Conservation (phyloP, 2,113 vertebrate species). For the Tympanuchus pallidicinctus region DNA sequence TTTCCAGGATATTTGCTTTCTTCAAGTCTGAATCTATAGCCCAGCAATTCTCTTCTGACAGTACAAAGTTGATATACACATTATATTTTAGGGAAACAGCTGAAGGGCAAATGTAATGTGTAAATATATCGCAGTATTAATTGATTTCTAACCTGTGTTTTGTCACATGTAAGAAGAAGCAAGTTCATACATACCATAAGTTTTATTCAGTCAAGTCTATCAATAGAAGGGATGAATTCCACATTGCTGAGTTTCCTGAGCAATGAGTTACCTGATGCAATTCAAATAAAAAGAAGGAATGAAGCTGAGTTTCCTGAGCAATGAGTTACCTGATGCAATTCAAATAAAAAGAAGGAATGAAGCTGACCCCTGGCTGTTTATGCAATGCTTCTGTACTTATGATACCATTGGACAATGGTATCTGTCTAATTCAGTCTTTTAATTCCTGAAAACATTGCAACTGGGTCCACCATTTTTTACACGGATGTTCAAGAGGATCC, state of each 20-base stretch:
- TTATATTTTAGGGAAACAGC: background rate
- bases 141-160: background rate
- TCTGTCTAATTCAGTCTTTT: background rate
- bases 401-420: background rate
- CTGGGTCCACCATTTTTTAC: background rate
- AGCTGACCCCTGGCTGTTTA: background rate
- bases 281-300: background rate
- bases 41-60: background rate
- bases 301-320: too few species aligned
- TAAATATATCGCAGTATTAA: background rate
- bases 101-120: background rate
- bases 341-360: background rate
- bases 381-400: background rate
- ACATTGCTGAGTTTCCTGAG: background rate
- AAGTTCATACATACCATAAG: background rate
- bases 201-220: background rate
- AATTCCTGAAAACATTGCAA: background rate
- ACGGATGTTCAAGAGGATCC: background rate
- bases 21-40: background rate
- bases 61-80: background rate
- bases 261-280: too few species aligned
- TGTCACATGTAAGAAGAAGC: background rate
- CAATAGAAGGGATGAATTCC: background rate
- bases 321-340: too few species aligned
- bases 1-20: background rate